A percentile compares a stretch with the other conserved stretches of the same genome.
These are phyloP conservation scores for Macrophya alboannulata DNA, from an alignment of 2,888 invertebrate genomes.

Conservation along the genomic window DNA sequence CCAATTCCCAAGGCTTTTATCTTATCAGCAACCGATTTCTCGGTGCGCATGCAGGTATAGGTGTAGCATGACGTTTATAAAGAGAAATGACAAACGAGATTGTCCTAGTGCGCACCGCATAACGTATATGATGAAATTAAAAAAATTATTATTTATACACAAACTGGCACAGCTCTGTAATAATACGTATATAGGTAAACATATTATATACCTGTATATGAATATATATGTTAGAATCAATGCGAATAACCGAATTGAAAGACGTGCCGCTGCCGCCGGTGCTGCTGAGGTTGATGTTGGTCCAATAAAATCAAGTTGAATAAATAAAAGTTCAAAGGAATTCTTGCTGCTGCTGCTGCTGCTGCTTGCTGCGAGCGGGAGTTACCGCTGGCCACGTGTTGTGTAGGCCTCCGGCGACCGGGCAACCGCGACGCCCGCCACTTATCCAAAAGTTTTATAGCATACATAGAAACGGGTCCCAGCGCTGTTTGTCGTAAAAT, in stretches of 20 bases:
- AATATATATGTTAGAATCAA: neutral
- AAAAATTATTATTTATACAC: neutral
- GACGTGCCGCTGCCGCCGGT: neutral
- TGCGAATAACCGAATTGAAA: neutral
- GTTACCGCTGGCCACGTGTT: conserved; percentile 12
- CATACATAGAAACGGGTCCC: conserved; percentile 18
- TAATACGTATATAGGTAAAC: neutral
- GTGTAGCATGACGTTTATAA: neutral
- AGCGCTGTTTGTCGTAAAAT: conserved; percentile 20
- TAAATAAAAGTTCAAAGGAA: conserved; percentile 55
- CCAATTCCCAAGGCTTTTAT: neutral
- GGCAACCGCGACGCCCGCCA: conserved; percentile 18
- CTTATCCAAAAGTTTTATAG: conserved; percentile 27
- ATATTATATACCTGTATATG: too few species aligned
- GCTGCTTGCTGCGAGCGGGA: conserved; percentile 2
- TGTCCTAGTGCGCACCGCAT: neutral
- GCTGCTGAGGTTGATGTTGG: conserved; percentile 1
- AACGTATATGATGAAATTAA: neutral
- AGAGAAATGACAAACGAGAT: neutral
- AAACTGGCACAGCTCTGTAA: neutral
- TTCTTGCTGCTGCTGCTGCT: conserved; percentile 23
- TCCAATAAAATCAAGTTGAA: conserved; percentile 43
- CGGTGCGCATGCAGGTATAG: neutral
- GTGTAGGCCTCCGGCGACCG: neutral
- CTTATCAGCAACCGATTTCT: conserved; percentile 7